These are phyloP conservation scores for Pardosa pseudoannulata DNA, from an alignment of 2,888 invertebrate species.

Conservation along the genomic window DNA sequence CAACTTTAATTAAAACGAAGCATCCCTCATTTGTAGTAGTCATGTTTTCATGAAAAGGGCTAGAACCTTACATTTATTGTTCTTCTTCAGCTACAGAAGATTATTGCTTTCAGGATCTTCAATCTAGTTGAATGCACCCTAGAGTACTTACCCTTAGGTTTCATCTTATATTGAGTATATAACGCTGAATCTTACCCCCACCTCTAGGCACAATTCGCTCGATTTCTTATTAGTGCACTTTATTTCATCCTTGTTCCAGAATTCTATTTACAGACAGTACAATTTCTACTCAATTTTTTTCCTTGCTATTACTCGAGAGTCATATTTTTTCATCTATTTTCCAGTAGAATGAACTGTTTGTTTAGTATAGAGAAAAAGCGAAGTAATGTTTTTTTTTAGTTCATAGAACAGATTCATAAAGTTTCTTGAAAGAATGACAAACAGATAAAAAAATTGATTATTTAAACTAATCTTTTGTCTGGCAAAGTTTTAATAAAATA, in stretches of 20 bases:
- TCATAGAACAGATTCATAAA: no score
- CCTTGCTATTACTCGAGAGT: neutral
- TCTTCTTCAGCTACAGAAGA: conserved; percentile 42
- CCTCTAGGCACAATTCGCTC: neutral
- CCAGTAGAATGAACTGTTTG: no score
- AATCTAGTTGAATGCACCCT: conserved; percentile 47
- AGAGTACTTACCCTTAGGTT: conserved; percentile 22
- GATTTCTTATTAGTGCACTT: neutral
- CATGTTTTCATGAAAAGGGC: conserved; percentile 50
- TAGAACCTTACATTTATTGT: conserved; percentile 34
- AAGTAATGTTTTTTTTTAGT: no score
- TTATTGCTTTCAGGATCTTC: conserved; percentile 47
- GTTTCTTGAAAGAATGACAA: no score
- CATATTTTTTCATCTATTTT: neutral
- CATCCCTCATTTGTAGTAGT: conserved; percentile 38
- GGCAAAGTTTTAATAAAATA: no score
- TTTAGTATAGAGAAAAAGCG: no score
- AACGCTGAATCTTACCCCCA: neutral
- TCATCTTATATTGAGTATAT: conserved; percentile 26
- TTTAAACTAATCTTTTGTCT: no score
- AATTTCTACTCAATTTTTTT: neutral
- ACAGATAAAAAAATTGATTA: no score
- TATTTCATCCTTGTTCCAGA: neutral
- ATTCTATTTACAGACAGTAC: neutral
- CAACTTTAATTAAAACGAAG: conserved; percentile 55